A percentile compares a stretch with the other conserved stretches of the same genome.
Evolutionary conservation across 2,797 vertebrate species (phyloP).

Genomic region (Acrossocheilus wenchowensis): DNA sequence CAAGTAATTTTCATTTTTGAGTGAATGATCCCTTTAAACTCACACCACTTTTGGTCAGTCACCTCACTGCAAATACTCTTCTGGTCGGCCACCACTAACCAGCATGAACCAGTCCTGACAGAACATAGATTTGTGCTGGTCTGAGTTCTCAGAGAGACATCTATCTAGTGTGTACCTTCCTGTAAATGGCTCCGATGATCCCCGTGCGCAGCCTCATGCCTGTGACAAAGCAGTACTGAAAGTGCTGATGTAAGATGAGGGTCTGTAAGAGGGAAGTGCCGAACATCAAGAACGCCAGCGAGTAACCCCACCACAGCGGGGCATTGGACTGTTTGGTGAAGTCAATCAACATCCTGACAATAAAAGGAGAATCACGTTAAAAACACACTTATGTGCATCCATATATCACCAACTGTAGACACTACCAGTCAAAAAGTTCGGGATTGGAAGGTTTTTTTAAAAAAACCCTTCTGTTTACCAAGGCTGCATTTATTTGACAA

Average conservation of each 20-base stretch:
- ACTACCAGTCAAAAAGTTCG: background rate
- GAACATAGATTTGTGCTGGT: background rate
- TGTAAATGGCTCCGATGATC: conserved; percentile 89
- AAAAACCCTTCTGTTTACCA: background rate
- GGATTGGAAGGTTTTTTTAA: background rate
- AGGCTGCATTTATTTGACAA: background rate
- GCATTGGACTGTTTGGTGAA: conserved; percentile 82
- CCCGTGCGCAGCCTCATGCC: conserved; percentile 90
- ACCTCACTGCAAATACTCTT: background rate
- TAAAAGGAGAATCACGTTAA: background rate
- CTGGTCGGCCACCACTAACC: background rate
- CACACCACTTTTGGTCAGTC: no score
- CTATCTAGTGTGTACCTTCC: conserved; percentile 83
- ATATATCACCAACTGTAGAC: background rate
- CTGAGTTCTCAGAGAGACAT: background rate
- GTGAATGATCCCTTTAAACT: no score
- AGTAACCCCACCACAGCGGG: conserved; percentile 92
- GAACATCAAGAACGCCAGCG: conserved; percentile 92
- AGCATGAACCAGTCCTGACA: background rate
- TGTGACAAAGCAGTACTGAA: conserved; percentile 88
- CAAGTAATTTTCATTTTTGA: no score
- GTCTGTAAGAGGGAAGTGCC: conserved; percentile 87
- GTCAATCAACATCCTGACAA: conserved; percentile 83
- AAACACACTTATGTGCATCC: background rate
- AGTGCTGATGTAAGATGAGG: conserved; percentile 89